Evolutionary conservation across 2,113 vertebrate species (phyloP).

Genomic region (Regulus satrapa): DNA sequence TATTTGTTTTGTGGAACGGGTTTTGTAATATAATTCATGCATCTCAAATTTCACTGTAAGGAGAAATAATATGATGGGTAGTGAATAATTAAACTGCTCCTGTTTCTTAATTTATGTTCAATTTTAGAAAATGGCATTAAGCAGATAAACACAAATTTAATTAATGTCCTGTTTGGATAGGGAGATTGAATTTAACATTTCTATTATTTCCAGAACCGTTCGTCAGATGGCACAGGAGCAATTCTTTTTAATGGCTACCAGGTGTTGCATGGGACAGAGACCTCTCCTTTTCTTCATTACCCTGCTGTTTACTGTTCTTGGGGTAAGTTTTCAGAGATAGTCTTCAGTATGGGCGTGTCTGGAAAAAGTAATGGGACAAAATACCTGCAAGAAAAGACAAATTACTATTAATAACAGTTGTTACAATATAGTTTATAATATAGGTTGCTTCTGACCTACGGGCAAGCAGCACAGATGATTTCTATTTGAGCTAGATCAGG

Average conservation of each 20-base stretch:
- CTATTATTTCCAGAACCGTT: conserved; percentile 81
- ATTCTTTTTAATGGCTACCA: conserved; percentile 98
- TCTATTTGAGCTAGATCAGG: neutral
- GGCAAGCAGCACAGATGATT: neutral
- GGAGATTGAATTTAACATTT: neutral
- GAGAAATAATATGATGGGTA: neutral
- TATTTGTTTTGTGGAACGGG: neutral
- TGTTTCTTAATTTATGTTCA: neutral
- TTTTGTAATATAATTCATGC: neutral
- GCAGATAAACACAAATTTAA: neutral
- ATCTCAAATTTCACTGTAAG: neutral
- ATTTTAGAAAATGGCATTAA: neutral
- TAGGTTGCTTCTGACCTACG: neutral
- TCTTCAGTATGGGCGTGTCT: neutral
- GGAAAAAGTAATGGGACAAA: neutral
- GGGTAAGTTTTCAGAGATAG: conserved; percentile 76
- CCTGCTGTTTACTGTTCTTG: conserved; percentile 95
- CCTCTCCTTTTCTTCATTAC: conserved; percentile 99
- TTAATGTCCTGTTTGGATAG: neutral
- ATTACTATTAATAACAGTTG: neutral
- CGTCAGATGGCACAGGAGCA: conserved; percentile 99
- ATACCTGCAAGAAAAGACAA: neutral
- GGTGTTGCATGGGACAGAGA: conserved; percentile 98
- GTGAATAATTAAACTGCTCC: neutral
- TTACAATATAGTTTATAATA: neutral